These are phyloP conservation scores for Agrypnus murinus DNA, from an alignment of 2,888 invertebrate species.

Conservation along the genomic window DNA sequence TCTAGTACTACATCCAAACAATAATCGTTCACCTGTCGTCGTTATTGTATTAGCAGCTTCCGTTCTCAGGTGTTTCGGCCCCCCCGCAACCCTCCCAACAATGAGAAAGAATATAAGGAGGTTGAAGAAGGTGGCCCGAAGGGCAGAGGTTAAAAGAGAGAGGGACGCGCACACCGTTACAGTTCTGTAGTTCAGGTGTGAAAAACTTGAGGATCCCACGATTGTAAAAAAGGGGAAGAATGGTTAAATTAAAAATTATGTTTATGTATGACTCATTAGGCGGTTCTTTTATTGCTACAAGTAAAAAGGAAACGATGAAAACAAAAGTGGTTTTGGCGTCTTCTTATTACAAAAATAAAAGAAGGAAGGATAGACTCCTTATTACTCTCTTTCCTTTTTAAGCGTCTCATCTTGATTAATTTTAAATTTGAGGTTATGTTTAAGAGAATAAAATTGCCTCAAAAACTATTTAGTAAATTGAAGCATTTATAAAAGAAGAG, in stretches of 20 bases:
- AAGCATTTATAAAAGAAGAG: too few species aligned
- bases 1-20: conserved; percentile 43
- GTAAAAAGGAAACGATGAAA: conserved; percentile 43
- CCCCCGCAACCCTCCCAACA: conserved; percentile 26
- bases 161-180: conserved; percentile 51
- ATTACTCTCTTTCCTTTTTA: too few species aligned
- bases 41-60: conserved; percentile 55
- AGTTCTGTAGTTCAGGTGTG: conserved; percentile 57
- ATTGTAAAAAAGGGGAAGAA: conserved; percentile 50
- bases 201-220: conserved; percentile 52
- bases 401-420: too few species aligned
- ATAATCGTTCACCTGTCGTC: conserved; percentile 56
- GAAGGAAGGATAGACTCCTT: too few species aligned
- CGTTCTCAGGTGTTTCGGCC: conserved; percentile 52
- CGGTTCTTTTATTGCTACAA: conserved; percentile 34
- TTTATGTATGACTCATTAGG: conserved; percentile 55
- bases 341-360: too few species aligned
- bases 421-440: background rate
- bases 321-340: conserved; percentile 31
- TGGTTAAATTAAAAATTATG: conserved; percentile 53
- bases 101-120: conserved; percentile 35
- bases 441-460: too few species aligned
- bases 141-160: conserved; percentile 54
- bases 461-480: too few species aligned
- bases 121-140: conserved; percentile 28